These are phyloP conservation scores for Microchirus variegatus DNA, from an alignment of 2,797 vertebrate species.

Conservation along the genomic window DNA sequence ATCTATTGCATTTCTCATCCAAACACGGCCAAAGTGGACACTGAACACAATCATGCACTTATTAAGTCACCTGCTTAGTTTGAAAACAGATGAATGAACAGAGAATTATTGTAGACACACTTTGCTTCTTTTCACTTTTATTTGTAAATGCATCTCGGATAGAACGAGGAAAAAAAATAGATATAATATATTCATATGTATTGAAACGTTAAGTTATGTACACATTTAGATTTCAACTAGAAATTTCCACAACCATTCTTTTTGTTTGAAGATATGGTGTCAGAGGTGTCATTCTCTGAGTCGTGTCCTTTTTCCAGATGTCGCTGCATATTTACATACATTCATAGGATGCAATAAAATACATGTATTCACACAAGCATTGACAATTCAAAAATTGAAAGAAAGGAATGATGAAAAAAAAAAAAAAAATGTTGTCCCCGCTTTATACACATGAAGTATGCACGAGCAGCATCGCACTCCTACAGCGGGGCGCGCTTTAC, in stretches of 20 bases:
- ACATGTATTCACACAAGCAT: slow-evolving; percentile 86
- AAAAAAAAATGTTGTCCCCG: slow-evolving; percentile 36
- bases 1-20: too few relatives aligned
- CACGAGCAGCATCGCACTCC: slow-evolving; percentile 29
- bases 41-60: too few relatives aligned
- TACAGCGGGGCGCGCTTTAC: slow-evolving; percentile 12
- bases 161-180: slow-evolving; percentile 82
- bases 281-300: slow-evolving; percentile 78
- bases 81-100: too few relatives aligned
- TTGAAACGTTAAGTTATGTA: slow-evolving; percentile 94
- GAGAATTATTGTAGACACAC: too few relatives aligned
- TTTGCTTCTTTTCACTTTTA: slow-evolving; percentile 86
- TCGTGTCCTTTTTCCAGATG: slow-evolving; percentile 79
- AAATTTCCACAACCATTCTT: slow-evolving; percentile 86
- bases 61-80: too few relatives aligned
- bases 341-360: slow-evolving; percentile 95
- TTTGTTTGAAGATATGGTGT: slow-evolving; percentile 80
- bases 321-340: slow-evolving; percentile 95
- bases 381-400: slow-evolving; percentile 86
- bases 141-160: slow-evolving; percentile 96
- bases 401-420: slow-evolving; percentile 83
- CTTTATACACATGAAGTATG: slow-evolving; percentile 39
- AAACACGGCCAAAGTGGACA: too few relatives aligned
- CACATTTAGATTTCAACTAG: slow-evolving; percentile 88
- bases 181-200: slow-evolving; percentile 80